phyloP scores from a whole-genome alignment of 2,113 vertebrate species.

The Perognathus longimembris region DNA sequence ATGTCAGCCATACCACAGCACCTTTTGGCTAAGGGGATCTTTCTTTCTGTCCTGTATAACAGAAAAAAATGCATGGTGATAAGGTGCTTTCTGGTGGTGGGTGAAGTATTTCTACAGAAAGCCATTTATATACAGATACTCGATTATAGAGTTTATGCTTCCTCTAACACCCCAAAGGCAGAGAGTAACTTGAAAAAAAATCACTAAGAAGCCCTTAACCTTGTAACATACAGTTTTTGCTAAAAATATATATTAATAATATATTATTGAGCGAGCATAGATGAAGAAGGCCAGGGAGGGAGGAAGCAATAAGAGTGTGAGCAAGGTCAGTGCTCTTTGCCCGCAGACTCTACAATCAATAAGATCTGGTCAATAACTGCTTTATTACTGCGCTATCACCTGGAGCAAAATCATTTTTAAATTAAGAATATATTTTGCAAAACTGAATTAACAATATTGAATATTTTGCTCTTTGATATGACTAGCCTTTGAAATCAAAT shows the following conservation, averaged over 20 bases:
- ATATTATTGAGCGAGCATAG: constrained; percentile 98
- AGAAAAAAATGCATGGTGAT: background rate
- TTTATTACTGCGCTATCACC: constrained; percentile 99
- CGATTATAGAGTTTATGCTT: constrained; percentile 78
- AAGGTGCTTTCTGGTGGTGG: constrained; percentile 49
- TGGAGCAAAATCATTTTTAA: constrained; percentile 97
- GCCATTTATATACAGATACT: constrained; percentile 81
- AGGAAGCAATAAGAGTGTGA: constrained; percentile 94
- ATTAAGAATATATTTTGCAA: constrained; percentile 98
- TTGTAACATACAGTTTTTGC: constrained; percentile 93
- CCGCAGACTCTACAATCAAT: constrained; percentile 98
- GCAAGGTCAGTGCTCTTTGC: constrained; percentile 97
- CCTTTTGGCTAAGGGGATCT: background rate
- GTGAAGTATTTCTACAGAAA: constrained; percentile 76
- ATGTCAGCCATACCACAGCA: background rate
- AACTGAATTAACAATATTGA: constrained; percentile 96
- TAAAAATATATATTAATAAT: constrained; percentile 99
- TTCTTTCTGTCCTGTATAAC: constrained; percentile 19
- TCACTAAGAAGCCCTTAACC: constrained; percentile 94
- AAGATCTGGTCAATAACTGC: constrained; percentile 99
- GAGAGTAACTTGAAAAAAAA: constrained; percentile 87
- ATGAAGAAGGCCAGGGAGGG: constrained; percentile 93
- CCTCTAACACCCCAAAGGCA: constrained; percentile 88
- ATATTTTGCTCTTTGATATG: constrained; percentile 93
- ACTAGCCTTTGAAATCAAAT: constrained; percentile 91